Evolutionary conservation across 2,888 invertebrate genomes (phyloP).

Genomic region (Steromphala cineraria): DNA sequence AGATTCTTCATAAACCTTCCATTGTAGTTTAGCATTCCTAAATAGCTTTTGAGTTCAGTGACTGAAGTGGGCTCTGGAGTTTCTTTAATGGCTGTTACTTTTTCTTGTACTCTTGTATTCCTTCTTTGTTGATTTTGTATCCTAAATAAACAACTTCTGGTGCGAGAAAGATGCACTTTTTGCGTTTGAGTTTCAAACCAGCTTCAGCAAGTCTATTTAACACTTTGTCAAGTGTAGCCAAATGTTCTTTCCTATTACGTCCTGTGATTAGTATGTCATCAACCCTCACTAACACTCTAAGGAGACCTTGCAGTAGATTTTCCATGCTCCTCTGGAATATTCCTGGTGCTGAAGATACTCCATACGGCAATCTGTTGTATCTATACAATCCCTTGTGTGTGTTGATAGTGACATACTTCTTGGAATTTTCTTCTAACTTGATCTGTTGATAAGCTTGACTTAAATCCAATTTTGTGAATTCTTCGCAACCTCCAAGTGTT

Average conservation of each 20-base stretch:
- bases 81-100: constrained; percentile 48
- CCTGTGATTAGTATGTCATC: constrained; percentile 46
- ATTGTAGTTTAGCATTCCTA: constrained; percentile 19
- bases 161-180: too few relatives aligned
- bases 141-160: constrained; percentile 20
- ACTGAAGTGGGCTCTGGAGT: constrained; percentile 52
- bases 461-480: constrained; percentile 45
- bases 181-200: neutral
- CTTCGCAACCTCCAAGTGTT: constrained; percentile 22
- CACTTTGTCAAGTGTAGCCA: neutral
- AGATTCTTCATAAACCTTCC: neutral
- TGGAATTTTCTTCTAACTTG: too few relatives aligned
- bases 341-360: constrained; percentile 34
- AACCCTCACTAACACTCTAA: constrained; percentile 29
- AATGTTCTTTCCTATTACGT: neutral
- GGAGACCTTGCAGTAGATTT: too few relatives aligned
- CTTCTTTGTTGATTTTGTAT: constrained; percentile 22
- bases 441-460: constrained; percentile 35
- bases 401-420: constrained; percentile 39
- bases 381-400: constrained; percentile 42
- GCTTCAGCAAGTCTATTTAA: neutral
- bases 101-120: constrained; percentile 36
- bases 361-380: constrained; percentile 40
- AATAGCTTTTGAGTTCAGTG: constrained; percentile 38
- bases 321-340: constrained; percentile 43